Conservation (phyloP, 1,140 invertebrate species). For the Drosophila elegans region DNA sequence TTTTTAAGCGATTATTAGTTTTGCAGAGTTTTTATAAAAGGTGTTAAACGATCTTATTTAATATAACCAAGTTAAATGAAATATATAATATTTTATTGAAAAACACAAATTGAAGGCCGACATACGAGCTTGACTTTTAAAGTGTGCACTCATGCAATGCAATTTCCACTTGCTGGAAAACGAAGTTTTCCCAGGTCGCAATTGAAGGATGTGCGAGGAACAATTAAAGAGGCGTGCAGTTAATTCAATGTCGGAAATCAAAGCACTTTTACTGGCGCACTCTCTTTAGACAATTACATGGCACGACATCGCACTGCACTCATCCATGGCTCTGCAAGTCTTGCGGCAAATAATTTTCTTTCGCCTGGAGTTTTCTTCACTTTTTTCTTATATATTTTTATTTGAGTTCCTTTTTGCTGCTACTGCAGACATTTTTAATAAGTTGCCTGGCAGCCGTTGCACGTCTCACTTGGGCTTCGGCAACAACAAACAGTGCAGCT, state of each 20-base stretch:
- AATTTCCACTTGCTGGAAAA: constrained; percentile 5
- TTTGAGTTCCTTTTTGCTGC: constrained; percentile 49
- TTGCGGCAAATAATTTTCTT: constrained; percentile 72
- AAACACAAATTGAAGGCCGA: neutral
- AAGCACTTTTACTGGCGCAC: constrained; percentile 64
- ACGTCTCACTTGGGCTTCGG: constrained; percentile 61
- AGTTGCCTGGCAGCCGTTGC: constrained; percentile 80
- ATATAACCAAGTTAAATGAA: neutral
- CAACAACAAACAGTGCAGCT: constrained; percentile 74
- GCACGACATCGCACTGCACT: constrained; percentile 50
- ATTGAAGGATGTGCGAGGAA: constrained; percentile 34
- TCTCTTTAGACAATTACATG: constrained; percentile 46
- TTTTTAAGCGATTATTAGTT: too few species aligned
- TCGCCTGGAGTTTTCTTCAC: constrained; percentile 23
- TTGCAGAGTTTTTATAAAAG: too few species aligned
- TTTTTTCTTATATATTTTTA: constrained; percentile 18
- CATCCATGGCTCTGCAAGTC: constrained; percentile 48
- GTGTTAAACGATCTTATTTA: neutral
- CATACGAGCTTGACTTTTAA: neutral
- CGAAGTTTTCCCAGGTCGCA: constrained; percentile 2
- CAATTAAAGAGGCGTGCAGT: constrained; percentile 67
- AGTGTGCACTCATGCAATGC: constrained; percentile 5
- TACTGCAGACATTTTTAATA: constrained; percentile 80
- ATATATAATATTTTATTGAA: neutral
- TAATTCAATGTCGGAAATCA: constrained; percentile 74